Evolutionary conservation across 1,140 invertebrate species (phyloP).

Genomic region (Apis mellifera): DNA sequence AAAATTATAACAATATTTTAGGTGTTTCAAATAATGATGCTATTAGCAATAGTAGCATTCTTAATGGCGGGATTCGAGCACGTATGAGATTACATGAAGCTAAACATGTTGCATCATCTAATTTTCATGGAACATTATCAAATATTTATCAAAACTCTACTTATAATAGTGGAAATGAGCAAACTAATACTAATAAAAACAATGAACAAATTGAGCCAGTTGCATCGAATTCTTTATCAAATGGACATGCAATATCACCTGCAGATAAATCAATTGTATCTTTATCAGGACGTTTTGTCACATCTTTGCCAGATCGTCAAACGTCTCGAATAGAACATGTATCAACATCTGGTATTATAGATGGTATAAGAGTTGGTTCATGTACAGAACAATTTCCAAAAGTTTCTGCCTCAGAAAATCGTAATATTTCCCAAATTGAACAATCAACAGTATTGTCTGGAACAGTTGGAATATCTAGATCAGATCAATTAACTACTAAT

Average conservation of each 20-base stretch:
- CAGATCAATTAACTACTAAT: constrained; percentile 33
- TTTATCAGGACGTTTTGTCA: constrained; percentile 26
- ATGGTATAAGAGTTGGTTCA: not conserved
- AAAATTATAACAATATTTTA: constrained; percentile 36
- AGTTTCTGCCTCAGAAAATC: constrained; percentile 29
- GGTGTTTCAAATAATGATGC: constrained; percentile 76
- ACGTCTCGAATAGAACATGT: constrained; percentile 26
- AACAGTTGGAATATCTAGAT: constrained; percentile 27
- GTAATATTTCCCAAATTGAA: constrained; percentile 45
- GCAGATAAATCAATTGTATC: constrained; percentile 47
- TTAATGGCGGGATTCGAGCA: constrained; percentile 87
- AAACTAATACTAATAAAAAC: constrained; percentile 45
- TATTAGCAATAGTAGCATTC: constrained; percentile 81
- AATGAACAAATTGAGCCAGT: constrained; percentile 35
- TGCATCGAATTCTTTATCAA: constrained; percentile 42
- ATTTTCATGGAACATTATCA: constrained; percentile 70
- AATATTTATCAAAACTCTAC: constrained; percentile 64
- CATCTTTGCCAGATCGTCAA: constrained; percentile 41
- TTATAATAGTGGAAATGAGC: constrained; percentile 48
- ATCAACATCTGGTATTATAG: not conserved
- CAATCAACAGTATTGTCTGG: constrained; percentile 29
- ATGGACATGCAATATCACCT: constrained; percentile 55
- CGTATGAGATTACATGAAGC: constrained; percentile 84
- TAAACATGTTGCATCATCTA: constrained; percentile 77
- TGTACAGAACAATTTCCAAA: constrained; percentile 16